Base-by-base conservation (phyloP, 1,140 invertebrate species). In the Calephelis virginiensis region DNA sequence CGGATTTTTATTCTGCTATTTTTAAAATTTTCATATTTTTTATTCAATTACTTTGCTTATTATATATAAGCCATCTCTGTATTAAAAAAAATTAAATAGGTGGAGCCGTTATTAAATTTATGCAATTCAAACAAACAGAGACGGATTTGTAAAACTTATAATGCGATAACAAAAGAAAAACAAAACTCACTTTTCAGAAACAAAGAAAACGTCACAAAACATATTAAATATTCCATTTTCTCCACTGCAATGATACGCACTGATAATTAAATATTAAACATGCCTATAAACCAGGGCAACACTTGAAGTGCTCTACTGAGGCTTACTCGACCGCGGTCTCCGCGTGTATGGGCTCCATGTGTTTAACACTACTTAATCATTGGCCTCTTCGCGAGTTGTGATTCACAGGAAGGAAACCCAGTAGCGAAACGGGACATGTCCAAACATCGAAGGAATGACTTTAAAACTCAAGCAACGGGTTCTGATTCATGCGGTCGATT, bases 371-470 rank as follows among this genome's bases (percentile, higher is more conserved):
- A 62, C 72, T 80, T 77, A 81, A 78, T 77, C 77, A 77, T 72
- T 74, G 73, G 75, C 81, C 76, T 76, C 79, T 67, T 70, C 74
- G 66, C 71, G 72, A 73, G 69, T 70, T 73, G 81, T 90, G 85
- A 90, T 81, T 90, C 86, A 90, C 85, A 86, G 88, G 82, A 87
- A 85, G 83, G 78, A 79, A 77, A 74, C 75, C 72, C 73, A 78
- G 76, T 78, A 69, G 78, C 76, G 66, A 83, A 87, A 87, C 85
- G 85, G 87, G 77, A 76, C 81, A 87, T 89, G 78, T 87, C 81
- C 78, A 82, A 82, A 82, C 76, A 77, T 73, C 72, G 70, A 70
- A 73, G 69, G 76, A 83, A 78, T 80, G 76, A 68, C 70, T 82
- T 75, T 81, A 72, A 74, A 67, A 67, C 65, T 47, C 70, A 60